Evolutionary conservation across 1,140 invertebrate genomes (phyloP), one percentile per base, ranked within the genome.

Genomic region (Zaprionus taronus): DNA sequence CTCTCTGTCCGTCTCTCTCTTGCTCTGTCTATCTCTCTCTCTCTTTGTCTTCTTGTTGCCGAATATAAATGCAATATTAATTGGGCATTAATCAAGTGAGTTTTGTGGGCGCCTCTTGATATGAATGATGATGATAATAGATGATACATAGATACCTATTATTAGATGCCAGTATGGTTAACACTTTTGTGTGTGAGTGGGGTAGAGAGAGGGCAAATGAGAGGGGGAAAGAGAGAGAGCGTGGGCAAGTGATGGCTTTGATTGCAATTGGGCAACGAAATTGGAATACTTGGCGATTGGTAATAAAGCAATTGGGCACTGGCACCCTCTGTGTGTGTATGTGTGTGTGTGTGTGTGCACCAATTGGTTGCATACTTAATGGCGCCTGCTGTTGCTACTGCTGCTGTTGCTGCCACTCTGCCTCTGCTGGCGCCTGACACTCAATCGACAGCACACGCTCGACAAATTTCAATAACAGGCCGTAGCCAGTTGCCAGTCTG

Each of bases 401-500:
- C 22, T 51, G 63, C 26, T 67, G 61, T 9, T 34, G 36, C 57
- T 64, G 77, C 58, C 65, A 34, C 31, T 9, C 31, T 41, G 34
- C 34, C 34, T 14, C 31, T 36, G 22, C 38, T 62, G 60, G 38
- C 22, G 41, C 51, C 72, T 68, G 83, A 58, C 77, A 82, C 65
- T 66, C 83, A 79, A 79, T 73, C 66, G 71, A 79, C 68, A 63
- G 65, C 76, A 77, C 65, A 83, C 84, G 84, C 77, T 83, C 73
- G 70, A 80, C 71, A 83, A 89, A 83, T 83, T 86, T 83, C 80
- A 87, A 86, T 86, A 87, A 87, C 77, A 83, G 58, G 62, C 77
- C 57, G 38, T 47, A 53, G 31, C 53, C 9, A 11, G 17, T 4
- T 22, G 11, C 41, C 41, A n/a, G 15, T 17, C 41, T 17, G 7